These are phyloP conservation scores for Mycteria americana DNA, from an alignment of 2,797 vertebrate species.

Conservation along the genomic window DNA sequence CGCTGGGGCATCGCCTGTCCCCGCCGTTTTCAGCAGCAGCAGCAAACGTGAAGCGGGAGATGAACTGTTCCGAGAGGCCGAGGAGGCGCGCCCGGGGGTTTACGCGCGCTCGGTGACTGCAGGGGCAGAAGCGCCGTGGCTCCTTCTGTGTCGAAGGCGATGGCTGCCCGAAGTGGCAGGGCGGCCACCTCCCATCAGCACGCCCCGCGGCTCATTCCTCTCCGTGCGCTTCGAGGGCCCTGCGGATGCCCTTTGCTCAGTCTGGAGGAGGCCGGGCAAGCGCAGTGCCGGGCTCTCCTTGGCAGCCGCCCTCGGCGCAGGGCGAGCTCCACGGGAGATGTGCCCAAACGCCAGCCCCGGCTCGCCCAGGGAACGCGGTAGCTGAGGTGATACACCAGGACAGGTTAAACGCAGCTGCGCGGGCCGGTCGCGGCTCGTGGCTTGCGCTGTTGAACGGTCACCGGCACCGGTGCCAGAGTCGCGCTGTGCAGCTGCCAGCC, in stretches of 20 bases:
- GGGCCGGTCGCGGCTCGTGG: too few relatives aligned
- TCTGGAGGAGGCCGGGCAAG: neutral
- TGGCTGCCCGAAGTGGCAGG: neutral
- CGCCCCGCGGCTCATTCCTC: neutral
- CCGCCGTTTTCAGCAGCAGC: neutral
- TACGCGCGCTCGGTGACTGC: too few relatives aligned
- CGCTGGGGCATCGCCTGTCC: too few relatives aligned
- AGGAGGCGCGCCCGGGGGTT: too few relatives aligned
- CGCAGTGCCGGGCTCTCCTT: accelerated
- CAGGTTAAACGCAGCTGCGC: too few relatives aligned
- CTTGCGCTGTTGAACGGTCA: too few relatives aligned
- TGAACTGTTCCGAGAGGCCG: too few relatives aligned
- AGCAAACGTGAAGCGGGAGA: too few relatives aligned
- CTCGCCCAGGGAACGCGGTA: neutral
- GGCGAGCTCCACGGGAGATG: accelerated
- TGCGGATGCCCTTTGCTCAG: accelerated
- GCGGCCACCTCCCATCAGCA: neutral
- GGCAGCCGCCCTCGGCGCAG: accelerated
- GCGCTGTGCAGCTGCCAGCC: too few relatives aligned
- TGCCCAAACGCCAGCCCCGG: too few relatives aligned
- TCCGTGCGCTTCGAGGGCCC: accelerated
- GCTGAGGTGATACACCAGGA: too few relatives aligned
- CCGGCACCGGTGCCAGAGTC: too few relatives aligned
- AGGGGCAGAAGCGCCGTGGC: neutral
- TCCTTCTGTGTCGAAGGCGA: neutral